Evolutionary conservation across 2,797 vertebrate genomes (phyloP), one percentile per base, ranked within the genome.

Genomic region (Oophaga sylvatica): DNA sequence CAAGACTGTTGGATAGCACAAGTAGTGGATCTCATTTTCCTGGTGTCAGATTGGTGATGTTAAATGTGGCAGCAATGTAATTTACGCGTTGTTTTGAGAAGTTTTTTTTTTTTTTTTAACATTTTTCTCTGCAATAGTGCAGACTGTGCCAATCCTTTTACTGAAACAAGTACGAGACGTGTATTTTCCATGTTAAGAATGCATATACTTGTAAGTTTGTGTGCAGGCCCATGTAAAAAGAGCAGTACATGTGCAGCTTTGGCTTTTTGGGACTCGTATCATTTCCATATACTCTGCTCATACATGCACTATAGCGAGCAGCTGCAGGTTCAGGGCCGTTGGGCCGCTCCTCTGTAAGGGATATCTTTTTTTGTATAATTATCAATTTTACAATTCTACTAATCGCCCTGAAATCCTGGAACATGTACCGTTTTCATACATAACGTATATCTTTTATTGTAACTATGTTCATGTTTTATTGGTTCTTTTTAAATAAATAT

Each of bases 401-500:
- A 29, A 22, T 22, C 73, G 53, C 45, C 48, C 75, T 57, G 53
- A 22, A 78, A 78, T n/a, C 48, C 75, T 57, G 53, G 53, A 78
- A 57, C 53, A 57, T 26, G 22, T 77, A 31, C 57, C 31, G 8
- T n/a, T 63, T 63, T 63, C 79, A 80, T 65, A 57, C 41, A n/a
- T 65, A 22, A 63, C 9, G 7, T 63, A 16, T 80, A 41, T 22
- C 29, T 62, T 80, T 45, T 59, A 80, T 45, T 80, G 79, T 80
- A 80, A n/a, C 35, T 17, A 62, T 60, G 56, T 62, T 45, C 60
- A 63, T 80, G 31, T 41, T 41, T 80, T 80, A 31, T 62, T n/a
- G 22, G 60, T 63, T 63, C 59, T 80, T 80, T 80, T 12, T 80
- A 62, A 80, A 80, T 80, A 80, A 80, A 80, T 62, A 62, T 62